Conservation (phyloP, 2,113 vertebrate species). For the Micronycteris hirsuta region DNA sequence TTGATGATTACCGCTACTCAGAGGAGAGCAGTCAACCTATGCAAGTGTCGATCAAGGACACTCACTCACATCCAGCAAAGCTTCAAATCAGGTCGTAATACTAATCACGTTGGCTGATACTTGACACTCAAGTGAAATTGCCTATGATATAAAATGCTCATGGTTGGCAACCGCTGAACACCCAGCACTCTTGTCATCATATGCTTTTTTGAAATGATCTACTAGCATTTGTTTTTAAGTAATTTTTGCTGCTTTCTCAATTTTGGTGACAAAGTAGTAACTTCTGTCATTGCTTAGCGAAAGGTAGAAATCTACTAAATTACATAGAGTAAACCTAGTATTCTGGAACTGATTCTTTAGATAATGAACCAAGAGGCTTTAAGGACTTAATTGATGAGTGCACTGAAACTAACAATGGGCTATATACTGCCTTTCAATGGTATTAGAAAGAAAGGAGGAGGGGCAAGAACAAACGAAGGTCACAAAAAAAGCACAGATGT, state of each 20-base stretch:
- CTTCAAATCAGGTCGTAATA: neutral
- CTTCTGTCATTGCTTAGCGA: slow-evolving; percentile 38
- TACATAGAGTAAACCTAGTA: slow-evolving; percentile 63
- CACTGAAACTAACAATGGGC: slow-evolving; percentile 50
- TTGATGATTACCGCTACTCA: neutral
- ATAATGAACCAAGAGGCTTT: slow-evolving; percentile 69
- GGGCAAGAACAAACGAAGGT: slow-evolving; percentile 41
- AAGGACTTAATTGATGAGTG: slow-evolving; percentile 67
- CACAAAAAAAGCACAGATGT: slow-evolving; percentile 55
- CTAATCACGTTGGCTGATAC: neutral
- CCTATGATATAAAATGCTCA: slow-evolving; percentile 12
- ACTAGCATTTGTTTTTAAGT: slow-evolving; percentile 31
- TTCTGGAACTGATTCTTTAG: slow-evolving; percentile 61
- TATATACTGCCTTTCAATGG: slow-evolving; percentile 33
- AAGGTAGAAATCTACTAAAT: slow-evolving; percentile 71
- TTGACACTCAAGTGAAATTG: slow-evolving; percentile 46
- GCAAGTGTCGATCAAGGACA: neutral
- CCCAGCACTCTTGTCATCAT: neutral
- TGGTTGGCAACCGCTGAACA: neutral
- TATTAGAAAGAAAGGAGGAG: slow-evolving; percentile 32
- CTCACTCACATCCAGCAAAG: neutral
- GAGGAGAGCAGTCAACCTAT: neutral
- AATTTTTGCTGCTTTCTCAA: slow-evolving; percentile 55
- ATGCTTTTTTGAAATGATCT: neutral
- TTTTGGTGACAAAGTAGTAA: neutral